Evolutionary conservation across 2,797 vertebrate species (phyloP), one percentile per base, ranked within the genome.

Genomic region (Pseudochaenichthys georgianus): DNA sequence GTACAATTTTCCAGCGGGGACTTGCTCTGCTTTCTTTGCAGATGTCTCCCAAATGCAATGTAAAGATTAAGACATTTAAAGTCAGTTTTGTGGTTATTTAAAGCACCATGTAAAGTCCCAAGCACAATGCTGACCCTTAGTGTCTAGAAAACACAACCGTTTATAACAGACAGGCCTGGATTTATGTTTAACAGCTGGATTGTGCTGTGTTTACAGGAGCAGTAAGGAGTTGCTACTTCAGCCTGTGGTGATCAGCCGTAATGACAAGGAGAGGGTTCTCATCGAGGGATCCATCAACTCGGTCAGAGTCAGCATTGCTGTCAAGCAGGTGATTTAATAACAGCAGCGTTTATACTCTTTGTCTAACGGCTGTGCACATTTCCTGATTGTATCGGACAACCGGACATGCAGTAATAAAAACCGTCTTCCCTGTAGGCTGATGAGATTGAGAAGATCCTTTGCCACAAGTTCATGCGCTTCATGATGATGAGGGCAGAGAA

Each of bases 401-500:
- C 4, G 51, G 3, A 73, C 12, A 9, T 21, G 12, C 6, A 17
- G 53, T 63, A 3, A 64, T 51, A 66, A 28, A 11, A 21, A 2
- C 1, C 17, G 50, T 10, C 45, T 48, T 21, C 9, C 38, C 15
- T 50, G 3, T 23, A 99, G 98, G 98, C 98, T 0, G 98, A 99
- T 11, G 98, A 99, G 92, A 99, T 99, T 0, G 98, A 99, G 95
- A 99, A 99, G 95, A 99, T 99, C 88, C 93, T 99, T 77, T 99
- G 98, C 91, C 98, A 99, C 93, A 99, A 99, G 79, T 99, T 99
- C 87, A 99, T 99, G 98, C 97, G 98, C 65, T 99, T 99, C 88
- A 99, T 99, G 98, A 99, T 99, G 98, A 99, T 99, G 98, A 95
- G 98, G 90, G 98, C 98, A 0, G 98, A 99, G 94, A 99, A 98